Conservation (phyloP, 2,888 invertebrate species). For the Agrochola lota region DNA sequence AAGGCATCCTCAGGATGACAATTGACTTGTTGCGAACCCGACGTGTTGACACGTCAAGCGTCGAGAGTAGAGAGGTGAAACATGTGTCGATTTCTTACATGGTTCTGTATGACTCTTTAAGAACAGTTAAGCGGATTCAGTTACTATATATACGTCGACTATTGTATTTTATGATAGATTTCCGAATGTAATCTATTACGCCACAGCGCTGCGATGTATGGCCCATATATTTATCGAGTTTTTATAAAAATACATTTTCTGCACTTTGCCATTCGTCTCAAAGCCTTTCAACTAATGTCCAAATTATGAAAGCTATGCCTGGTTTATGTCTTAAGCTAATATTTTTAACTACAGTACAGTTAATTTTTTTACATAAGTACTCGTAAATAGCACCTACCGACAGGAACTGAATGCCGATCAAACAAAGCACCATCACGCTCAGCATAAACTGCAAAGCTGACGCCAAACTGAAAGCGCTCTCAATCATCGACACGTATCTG, state of each 20-base stretch:
- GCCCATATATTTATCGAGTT: not conserved
- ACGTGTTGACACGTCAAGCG: too few species aligned
- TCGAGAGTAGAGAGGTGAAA: too few species aligned
- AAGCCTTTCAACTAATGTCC: not conserved
- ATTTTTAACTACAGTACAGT: not conserved
- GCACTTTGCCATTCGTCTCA: too few species aligned
- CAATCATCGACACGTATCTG: slow-evolving; percentile 88
- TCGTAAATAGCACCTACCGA: slow-evolving; percentile 79
- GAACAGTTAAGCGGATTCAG: too few species aligned
- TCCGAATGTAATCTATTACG: not conserved
- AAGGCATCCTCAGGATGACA: too few species aligned
- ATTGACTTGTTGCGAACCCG: too few species aligned
- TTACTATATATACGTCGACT: too few species aligned
- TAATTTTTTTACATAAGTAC: not conserved
- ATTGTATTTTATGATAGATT: too few species aligned
- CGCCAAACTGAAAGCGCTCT: slow-evolving; percentile 87
- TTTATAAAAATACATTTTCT: not conserved
- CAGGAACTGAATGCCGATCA: slow-evolving; percentile 87
- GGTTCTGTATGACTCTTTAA: too few species aligned
- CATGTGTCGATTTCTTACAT: too few species aligned
- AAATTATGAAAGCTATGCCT: not conserved
- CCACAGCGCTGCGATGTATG: too few species aligned
- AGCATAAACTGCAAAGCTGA: slow-evolving; percentile 89
- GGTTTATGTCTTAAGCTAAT: not conserved
- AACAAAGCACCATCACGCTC: slow-evolving; percentile 88